Percentiles rank a stretch among this genome's conserved stretches.
phyloP scores from a whole-genome alignment of 2,797 vertebrate genomes.

The Lophius americanus region DNA sequence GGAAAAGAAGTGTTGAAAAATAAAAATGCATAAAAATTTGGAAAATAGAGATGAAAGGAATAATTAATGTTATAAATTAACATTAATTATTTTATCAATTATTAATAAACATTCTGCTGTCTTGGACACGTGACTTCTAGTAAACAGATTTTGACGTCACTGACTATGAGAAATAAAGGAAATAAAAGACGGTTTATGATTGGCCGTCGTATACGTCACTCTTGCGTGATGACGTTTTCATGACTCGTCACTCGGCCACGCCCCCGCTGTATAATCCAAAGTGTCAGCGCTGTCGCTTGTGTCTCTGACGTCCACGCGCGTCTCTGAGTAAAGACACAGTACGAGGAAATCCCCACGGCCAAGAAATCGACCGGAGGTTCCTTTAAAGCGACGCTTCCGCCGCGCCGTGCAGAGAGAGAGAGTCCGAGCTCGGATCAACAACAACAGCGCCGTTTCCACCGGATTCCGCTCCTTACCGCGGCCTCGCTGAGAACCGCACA shows the following conservation, averaged over 20 bases:
- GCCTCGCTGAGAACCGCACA: constrained; percentile 34
- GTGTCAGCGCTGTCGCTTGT: constrained; percentile 33
- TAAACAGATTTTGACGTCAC: too few species aligned
- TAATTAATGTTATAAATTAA: too few species aligned
- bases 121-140: neutral
- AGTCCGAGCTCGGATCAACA: constrained; percentile 55
- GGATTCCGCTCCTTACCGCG: constrained; percentile 40
- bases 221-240: constrained; percentile 55
- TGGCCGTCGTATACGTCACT: constrained; percentile 57
- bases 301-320: constrained; percentile 56
- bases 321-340: constrained; percentile 53
- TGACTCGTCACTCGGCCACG: constrained; percentile 32
- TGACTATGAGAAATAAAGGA: too few species aligned
- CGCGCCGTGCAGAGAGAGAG: constrained; percentile 39
- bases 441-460: constrained; percentile 60
- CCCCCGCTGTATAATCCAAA: constrained; percentile 34
- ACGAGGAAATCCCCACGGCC: constrained; percentile 78
- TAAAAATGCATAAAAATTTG: too few species aligned
- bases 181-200: constrained; percentile 9
- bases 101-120: neutral
- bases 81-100: too few species aligned
- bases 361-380: constrained; percentile 51
- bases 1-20: too few species aligned
- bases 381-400: constrained; percentile 74
- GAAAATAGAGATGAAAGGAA: too few species aligned